Evolutionary conservation across 2,113 vertebrate species (phyloP), one percentile per base, ranked within the genome.

Genomic region (Acrocephalus kingi): DNA sequence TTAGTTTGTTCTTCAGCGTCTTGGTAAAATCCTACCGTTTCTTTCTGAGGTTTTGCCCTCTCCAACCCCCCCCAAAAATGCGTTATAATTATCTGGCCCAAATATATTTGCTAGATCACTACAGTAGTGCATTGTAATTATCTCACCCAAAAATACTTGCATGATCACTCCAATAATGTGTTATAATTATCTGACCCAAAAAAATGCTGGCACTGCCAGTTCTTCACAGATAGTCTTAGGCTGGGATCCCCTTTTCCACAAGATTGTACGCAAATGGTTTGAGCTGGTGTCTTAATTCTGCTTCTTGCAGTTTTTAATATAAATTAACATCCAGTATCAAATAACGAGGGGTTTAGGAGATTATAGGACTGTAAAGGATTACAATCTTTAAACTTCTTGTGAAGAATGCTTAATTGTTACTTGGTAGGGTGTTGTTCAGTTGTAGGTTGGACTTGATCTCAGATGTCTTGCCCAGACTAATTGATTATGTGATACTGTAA

Each of bases 381-480:
- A 13, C 4, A 3, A 11, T 73, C 13, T 59, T 77, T 30, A 67
- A 17, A 33, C 13, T 78, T 46, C 5, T 27, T 68, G 19, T 20
- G 10, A n/a, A 20, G 61, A 48, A 9, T 45, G 13, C 2, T 0
- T 62, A 15, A 45, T 79, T 74, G 0, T 59, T 76, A 48, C 11
- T 61, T 30, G 24, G 9, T 21, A 19, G 33, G 20, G 14, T 54
- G 16, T 11, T 46, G 9, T 55, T 41, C 0, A 0, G 9, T 48
- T 28, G 17, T 46, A 48, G 30, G 20, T n/a, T 62, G 41, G n/a
- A 35, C 24, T 46, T 18, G 5, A 27, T 54, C 30, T 54, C n/a
- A 22, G 21, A 27, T 22, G 11, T 31, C 24, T 62, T 76, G 14
- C 37, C 41, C 41, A 35, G 3, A 10, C 6, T 55, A 27, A 54